Evolutionary conservation across 2,888 invertebrate species (phyloP).

Genomic region (Metacarcinus magister): DNA sequence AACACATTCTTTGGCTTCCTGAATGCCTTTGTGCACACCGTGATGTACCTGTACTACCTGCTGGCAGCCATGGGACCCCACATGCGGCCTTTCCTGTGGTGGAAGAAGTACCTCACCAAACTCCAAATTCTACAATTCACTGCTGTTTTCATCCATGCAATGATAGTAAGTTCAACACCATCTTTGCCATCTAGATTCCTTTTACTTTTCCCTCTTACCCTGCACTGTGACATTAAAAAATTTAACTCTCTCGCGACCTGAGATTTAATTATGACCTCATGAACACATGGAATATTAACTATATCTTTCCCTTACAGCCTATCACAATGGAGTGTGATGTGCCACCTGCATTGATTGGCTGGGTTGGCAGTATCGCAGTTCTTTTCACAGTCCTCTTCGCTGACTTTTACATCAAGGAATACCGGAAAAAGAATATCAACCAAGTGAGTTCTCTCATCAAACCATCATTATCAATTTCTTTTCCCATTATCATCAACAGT

Average conservation of each 20-base stretch:
- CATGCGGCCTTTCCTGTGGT: slow-evolving; percentile 83
- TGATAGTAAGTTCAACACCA: slow-evolving; percentile 63
- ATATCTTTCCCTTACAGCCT: not conserved
- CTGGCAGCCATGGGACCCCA: slow-evolving; percentile 82
- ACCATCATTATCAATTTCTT: not conserved
- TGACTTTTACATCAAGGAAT: slow-evolving; percentile 74
- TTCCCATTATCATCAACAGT: too few relatives aligned
- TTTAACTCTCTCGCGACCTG: not conserved
- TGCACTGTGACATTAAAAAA: too few relatives aligned
- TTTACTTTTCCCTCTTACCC: too few relatives aligned
- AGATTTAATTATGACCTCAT: not conserved
- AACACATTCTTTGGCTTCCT: slow-evolving; percentile 83
- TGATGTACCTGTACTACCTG: slow-evolving; percentile 82
- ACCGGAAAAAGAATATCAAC: slow-evolving; percentile 22
- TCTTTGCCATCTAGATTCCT: not conserved
- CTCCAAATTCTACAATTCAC: slow-evolving; percentile 83
- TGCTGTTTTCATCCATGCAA: slow-evolving; percentile 80
- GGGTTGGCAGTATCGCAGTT: slow-evolving; percentile 97
- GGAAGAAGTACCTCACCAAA: slow-evolving; percentile 83
- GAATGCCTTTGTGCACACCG: slow-evolving; percentile 83
- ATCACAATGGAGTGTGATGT: slow-evolving; percentile 93
- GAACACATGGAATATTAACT: not conserved
- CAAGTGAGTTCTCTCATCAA: slow-evolving; percentile 33
- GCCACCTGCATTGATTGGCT: slow-evolving; percentile 95
- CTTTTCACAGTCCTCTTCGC: slow-evolving; percentile 97